A percentile compares a stretch with the other conserved stretches of the same genome.
Evolutionary conservation across 2,888 invertebrate species (phyloP).

Genomic region (Mongoloraphidia duomilia): DNA sequence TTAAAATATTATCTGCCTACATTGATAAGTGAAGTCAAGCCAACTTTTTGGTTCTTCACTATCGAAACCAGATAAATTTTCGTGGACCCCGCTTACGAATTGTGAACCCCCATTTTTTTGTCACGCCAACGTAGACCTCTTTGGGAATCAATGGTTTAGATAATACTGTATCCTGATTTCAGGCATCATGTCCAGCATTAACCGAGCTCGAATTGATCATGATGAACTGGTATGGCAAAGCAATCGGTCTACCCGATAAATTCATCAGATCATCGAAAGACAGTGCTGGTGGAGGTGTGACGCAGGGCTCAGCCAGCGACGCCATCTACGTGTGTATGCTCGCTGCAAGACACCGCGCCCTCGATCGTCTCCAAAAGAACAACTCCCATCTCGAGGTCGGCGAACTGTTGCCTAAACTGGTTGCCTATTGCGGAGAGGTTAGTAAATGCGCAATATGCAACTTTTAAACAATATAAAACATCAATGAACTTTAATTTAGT

Average conservation of each 20-base stretch:
- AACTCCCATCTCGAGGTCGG: slow-evolving; percentile 44
- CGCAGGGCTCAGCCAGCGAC: slow-evolving; percentile 74
- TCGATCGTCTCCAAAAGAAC: slow-evolving; percentile 44
- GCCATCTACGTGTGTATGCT: slow-evolving; percentile 65
- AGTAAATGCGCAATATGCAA: too few species aligned
- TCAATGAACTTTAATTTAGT: too few species aligned
- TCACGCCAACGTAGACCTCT: too few species aligned
- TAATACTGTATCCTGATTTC: slow-evolving; percentile 13
- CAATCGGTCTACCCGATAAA: slow-evolving; percentile 55
- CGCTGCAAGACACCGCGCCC: slow-evolving; percentile 59
- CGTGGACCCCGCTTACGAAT: too few species aligned
- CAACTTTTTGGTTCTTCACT: too few species aligned
- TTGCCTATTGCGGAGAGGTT: slow-evolving; percentile 44
- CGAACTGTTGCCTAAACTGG: slow-evolving; percentile 56
- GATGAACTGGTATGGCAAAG: slow-evolving; percentile 68
- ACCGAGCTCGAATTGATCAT: slow-evolving; percentile 77
- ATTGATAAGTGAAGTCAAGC: too few species aligned
- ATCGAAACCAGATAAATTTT: too few species aligned
- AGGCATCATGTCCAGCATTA: slow-evolving; percentile 75
- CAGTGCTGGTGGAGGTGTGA: slow-evolving; percentile 61
- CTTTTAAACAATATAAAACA: too few species aligned
- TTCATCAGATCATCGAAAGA: slow-evolving; percentile 40
- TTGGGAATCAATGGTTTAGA: too few species aligned
- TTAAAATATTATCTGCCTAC: too few species aligned
- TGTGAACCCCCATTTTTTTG: too few species aligned